Base-by-base conservation (phyloP, 2,888 invertebrate species). In the Adelphocoris suturalis region DNA sequence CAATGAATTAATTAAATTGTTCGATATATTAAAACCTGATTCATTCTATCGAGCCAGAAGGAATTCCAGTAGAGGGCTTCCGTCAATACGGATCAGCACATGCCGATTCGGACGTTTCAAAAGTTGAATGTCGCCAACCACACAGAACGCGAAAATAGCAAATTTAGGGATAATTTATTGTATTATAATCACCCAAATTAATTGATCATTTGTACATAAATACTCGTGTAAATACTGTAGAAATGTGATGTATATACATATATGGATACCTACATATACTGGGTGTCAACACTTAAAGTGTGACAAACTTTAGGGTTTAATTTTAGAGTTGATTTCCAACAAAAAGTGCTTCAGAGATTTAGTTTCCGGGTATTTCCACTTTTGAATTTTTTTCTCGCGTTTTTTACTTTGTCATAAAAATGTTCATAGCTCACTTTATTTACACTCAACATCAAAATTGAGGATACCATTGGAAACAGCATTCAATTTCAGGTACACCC, bases 181-280 rank as follows among this genome's bases (percentile, higher is more conserved):
- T 52, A 23, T 82, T 5, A 82, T 82, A 52, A 82, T 82, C 48
- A 82, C 13, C 13, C 13, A 52, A 52, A 27, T 52, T 14, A 23
- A 68, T 23, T 11, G 82, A 81, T 52, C 52, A 37, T 3, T 52
- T 82, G 82, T 82, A 82, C 52, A 82, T 78, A 78, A 27, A 13
- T 82, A 2, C 28, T 13, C 7, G 23, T 81, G 82, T 82, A 47
- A 82, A 82, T 82, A 82, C 5, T 82, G 82, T 82, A 47, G 82
- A 82, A 52, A 82, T 47, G 19, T 19, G n/a, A 3, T 82, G 82
- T 81, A 81, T 0, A 81, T 82, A 82, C 14, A 47, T 12, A 81
- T 46, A 48, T 14, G 19, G 13, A 16, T 80, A 80, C 52, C 52
- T 37, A 37, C 7, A 37, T 37, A n/a, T n/a, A n/a, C n/a, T n/a